Base-by-base conservation (phyloP, 2,888 invertebrate species). In the Dasysyrphus tricinctus region DNA sequence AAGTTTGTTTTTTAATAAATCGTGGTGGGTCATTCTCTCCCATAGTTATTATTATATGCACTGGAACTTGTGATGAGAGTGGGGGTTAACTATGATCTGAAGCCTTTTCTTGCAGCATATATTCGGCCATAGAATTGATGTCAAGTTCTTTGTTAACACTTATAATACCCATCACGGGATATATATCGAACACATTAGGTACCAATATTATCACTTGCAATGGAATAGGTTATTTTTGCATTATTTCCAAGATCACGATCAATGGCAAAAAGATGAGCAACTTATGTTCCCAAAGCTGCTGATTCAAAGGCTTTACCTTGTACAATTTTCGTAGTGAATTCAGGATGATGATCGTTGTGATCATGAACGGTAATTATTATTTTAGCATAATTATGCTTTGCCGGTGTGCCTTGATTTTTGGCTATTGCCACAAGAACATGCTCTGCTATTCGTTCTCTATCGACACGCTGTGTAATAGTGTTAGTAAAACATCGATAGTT, bases 341-440 rank as follows among this genome's bases (percentile, higher is more conserved):
- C 95, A 0, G 99, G 99, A 79, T 96, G 94, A 92, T 98, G 97
- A 92, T 98, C 98, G 93, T 98, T 98, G 89, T 96, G 96, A 93
- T 97, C 98, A 91, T 95, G 95, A 51, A 98, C 97, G 88, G 95
- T 95, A 54, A 97, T 95, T 57, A 95, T 93, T 11, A 98, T 96
- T 89, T 97, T 94, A 16, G 98, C 97, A 92, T 96, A 97, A 90
- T 97, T 97, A 5, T 96, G 94, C 90, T 97, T 96, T 0, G 97
- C 96, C 16, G 96, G 97, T 11, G 97, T 97, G 7, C 98, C 98
- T 89, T 97, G 96, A 93, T 98, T 98, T 88, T 97, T 95, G 42
- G 97, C 98, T 95, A 97, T 97, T 57, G 98, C 96, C 2, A 97
- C 97, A 82, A 98, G 92, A 88, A 97, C 94, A 93, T 98, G 98